A percentile compares a stretch with the other conserved stretches of the same genome.
Conservation (phyloP, 2,888 invertebrate genomes). For the Nephrotoma flavescens region DNA sequence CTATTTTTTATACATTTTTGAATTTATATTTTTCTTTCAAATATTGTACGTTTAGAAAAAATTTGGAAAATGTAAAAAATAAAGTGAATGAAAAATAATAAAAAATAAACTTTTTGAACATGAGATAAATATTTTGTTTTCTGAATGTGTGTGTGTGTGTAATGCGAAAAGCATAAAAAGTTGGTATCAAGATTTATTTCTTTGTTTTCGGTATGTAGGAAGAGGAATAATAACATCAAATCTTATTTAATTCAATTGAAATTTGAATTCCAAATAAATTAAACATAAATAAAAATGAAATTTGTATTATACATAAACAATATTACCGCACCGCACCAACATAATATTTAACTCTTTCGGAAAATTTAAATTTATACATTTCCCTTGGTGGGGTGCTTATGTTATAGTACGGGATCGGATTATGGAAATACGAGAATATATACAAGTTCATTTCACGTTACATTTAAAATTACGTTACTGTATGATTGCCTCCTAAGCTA, state of each 20-base stretch:
- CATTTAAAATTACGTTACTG: neutral
- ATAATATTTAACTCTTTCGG: neutral
- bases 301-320: neutral
- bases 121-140: neutral
- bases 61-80: neutral
- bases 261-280: neutral
- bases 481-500: neutral
- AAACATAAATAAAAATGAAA: neutral
- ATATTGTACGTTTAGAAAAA: neutral
- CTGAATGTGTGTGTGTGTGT: neutral
- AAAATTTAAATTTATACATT: neutral
- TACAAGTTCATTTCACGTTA: neutral
- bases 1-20: neutral
- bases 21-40: neutral
- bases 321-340: neutral
- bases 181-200: neutral
- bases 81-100: neutral
- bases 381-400: neutral
- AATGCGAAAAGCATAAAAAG: neutral
- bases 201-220: neutral
- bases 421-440: too few relatives aligned
- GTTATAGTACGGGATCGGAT: too few relatives aligned
- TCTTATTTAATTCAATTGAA: neutral
- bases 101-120: neutral
- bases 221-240: neutral